Evolutionary conservation across 2,113 vertebrate species (phyloP), one percentile per base, ranked within the genome.

Genomic region (Notarius lentiginosus): DNA sequence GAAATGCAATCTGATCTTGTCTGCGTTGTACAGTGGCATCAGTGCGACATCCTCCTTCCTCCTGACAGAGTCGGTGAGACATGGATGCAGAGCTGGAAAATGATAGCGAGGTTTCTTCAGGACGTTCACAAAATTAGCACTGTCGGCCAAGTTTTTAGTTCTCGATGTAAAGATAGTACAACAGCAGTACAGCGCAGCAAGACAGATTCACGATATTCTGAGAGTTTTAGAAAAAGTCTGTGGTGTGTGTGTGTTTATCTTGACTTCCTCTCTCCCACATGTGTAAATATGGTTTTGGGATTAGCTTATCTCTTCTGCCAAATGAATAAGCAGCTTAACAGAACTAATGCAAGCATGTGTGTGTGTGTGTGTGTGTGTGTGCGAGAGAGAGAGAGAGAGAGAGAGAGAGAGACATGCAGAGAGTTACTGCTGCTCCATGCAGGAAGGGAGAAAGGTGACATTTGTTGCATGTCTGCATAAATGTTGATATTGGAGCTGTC

Each of bases 311-410:
- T 86, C 30, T 73, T 87, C 82, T 85, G 70, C 90, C 86, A 87
- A 91, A 89, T 77, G 90, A 91, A 90, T 90, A 91, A 87, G 87
- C 84, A 63, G 58, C 88, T 92, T 91, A 92, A 56, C 73, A 51
- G 27, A 79, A 84, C 79, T 83, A 86, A 75, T 87, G 81, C 63
- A 61, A 7, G 34, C 10, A 12, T 61, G 75, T 27, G 49, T n/a
- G n/a, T 2, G n/a, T 76, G 86, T 56, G 34, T 55, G 79, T 58
- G 73, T 83, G 27, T 18, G 18, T 65, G 82, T n/a, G 51, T 34
- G 73, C 89, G 86, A 68, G 88, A 24, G 41, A 87, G 49, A 63
- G 51, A 75, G 82, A 85, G 87, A 77, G 88, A 90, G 86, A 68
- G 88, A 24, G 41, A 87, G 49, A 63, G 51, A 75, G 30, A 73